Evolutionary conservation across 35 echinoderm and acorn worm species (phyloP).

Genomic region (Apostichopus parvimensis): DNA sequence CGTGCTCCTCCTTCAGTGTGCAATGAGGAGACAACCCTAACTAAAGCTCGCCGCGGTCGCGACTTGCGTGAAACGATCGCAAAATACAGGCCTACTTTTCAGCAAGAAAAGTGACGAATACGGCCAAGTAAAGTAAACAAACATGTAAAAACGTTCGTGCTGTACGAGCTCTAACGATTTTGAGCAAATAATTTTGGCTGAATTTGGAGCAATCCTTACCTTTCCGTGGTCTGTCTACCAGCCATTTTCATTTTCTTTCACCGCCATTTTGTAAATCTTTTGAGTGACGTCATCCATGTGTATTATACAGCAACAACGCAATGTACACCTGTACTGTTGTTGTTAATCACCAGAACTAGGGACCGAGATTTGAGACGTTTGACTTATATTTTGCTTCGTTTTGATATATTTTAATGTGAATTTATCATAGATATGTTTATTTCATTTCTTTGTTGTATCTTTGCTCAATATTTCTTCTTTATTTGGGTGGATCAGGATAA

Average conservation of each 20-base stretch:
- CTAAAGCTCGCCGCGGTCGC: neutral
- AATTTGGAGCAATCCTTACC: neutral
- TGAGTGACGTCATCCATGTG: slow-evolving; percentile 16
- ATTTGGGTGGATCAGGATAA: too few relatives aligned
- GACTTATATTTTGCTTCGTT: neutral
- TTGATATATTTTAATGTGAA: neutral
- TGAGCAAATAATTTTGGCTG: neutral
- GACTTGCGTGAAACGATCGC: neutral
- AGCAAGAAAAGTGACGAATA: neutral
- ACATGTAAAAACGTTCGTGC: neutral
- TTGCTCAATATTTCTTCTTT: too few relatives aligned
- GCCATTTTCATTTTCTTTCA: slow-evolving; percentile 43
- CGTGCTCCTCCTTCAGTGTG: neutral
- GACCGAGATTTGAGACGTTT: neutral
- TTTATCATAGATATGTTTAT: neutral
- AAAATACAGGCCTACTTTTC: neutral
- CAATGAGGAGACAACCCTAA: neutral
- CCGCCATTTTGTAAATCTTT: slow-evolving; percentile 42
- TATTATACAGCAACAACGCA: neutral
- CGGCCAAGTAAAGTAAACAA: neutral
- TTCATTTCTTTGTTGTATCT: too few relatives aligned
- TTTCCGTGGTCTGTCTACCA: slow-evolving; percentile 42
- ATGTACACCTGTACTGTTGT: neutral
- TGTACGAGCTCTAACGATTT: neutral
- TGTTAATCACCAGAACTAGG: neutral